Evolutionary conservation across 2,797 vertebrate genomes (phyloP), one percentile per base, ranked within the genome.

Genomic region (Poeciliopsis turneri): DNA sequence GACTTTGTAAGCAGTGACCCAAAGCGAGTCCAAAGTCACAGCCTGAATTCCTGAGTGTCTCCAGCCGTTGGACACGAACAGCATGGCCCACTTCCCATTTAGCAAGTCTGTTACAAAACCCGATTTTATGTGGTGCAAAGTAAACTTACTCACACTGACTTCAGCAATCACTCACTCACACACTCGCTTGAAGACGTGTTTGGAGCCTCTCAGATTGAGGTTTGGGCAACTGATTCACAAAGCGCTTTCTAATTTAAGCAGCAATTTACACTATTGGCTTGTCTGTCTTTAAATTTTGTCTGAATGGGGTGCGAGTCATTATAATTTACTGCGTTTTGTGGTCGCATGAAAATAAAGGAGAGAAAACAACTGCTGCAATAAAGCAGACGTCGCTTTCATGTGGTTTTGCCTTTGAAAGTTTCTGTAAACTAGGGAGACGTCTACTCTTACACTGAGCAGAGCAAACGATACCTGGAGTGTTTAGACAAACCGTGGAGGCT

Each of bases 1-100:
- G 90, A 95, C 93, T 90, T 92, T 88, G 81, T 86, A 94, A 71
- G 88, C 94, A 94, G 87, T 95, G 95, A 95, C 95, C 90, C 85
- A 90, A 82, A 94, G 90, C 78, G 82, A 94, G 93, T 89, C 87
- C 79, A 86, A 76, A 90, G 91, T 93, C 92, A 85, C 90, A 90
- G 71, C 86, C 86, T 86, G 89, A 91, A 95, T 95, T 94, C 95
- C 94, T 89, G 72, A 86, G 77, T 51, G 87, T 94, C 90, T 92
- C 83, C 25, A 79, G 66, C 82, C 81, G 87, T 84, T 25, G 86
- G 84, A 87, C 90, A 90, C 79, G 85, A 89, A 94, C 88, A 89
- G 82, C 83, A 72, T 86, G 90, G 79, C 86, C 87, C 80, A 74
- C 74, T 83, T 87, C 87, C 89, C 87, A 81, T 85, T 82, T 77